phyloP scores from a whole-genome alignment of 2,113 vertebrate genomes.

The Speoplatyrhinus poulsoni region DNA sequence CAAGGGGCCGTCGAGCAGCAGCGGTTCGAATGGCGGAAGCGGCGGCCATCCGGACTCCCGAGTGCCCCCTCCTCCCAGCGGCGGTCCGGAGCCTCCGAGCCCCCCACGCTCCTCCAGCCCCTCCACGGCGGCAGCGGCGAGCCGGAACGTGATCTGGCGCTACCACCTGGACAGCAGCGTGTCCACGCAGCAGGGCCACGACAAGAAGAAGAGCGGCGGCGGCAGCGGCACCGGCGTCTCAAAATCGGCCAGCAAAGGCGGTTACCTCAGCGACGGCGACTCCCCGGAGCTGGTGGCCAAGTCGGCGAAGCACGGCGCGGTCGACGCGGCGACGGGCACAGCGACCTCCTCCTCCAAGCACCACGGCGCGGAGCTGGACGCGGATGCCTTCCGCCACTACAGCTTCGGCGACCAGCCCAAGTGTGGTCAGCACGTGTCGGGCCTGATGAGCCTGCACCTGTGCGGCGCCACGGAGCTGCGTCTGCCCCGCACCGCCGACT shows the following conservation, averaged over 20 bases:
- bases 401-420: conserved; percentile 94
- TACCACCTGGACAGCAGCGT: conserved; percentile 98
- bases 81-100: conserved; percentile 32
- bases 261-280: conserved; percentile 96
- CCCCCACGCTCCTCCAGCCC: conserved; percentile 45
- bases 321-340: conserved; percentile 63
- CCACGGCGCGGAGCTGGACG: conserved; percentile 84
- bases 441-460: conserved; percentile 96
- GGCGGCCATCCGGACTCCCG: conserved; percentile 62
- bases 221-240: conserved; percentile 61
- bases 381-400: conserved; percentile 93
- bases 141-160: conserved; percentile 94
- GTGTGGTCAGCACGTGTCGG: conserved; percentile 92
- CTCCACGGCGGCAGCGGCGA: conserved; percentile 78
- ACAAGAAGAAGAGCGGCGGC: conserved; percentile 80
- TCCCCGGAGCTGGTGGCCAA: conserved; percentile 93
- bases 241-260: conserved; percentile 91
- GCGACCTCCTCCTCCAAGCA: conserved; percentile 73
- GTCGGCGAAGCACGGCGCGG: conserved; percentile 82
- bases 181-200: conserved; percentile 84
- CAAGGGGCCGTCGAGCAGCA: conserved; percentile 81
- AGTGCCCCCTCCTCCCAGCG: conserved; percentile 41
- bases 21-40: conserved; percentile 65
- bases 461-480: conserved; percentile 95
- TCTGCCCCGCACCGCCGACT: conserved; percentile 84